phyloP scores from a whole-genome alignment of 2,113 vertebrate species.

The Lophius piscatorius region DNA sequence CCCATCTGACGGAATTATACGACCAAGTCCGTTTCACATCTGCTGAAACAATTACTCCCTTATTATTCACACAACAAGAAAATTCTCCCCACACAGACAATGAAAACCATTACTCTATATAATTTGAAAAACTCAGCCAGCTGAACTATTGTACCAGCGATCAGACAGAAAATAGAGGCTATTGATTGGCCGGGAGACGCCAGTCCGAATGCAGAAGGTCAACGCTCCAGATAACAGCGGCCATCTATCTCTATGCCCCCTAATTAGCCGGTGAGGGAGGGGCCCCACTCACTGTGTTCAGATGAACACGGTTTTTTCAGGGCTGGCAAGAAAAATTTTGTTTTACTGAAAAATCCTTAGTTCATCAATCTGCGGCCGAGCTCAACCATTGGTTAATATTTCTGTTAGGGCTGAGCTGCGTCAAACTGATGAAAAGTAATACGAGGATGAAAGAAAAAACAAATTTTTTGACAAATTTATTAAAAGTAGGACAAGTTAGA shows the following conservation, averaged over 20 bases:
- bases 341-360: background rate
- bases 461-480: no score
- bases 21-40: conserved; percentile 14
- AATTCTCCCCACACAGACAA: background rate
- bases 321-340: conserved; percentile 14
- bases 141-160: conserved; percentile 12
- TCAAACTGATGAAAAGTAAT: no score
- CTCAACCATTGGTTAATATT: background rate
- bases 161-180: conserved; percentile 49
- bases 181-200: conserved; percentile 55
- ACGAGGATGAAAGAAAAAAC: no score
- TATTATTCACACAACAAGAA: background rate
- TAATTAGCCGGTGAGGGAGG: conserved; percentile 49
- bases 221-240: conserved; percentile 34
- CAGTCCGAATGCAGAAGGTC: conserved; percentile 43
- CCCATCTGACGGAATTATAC: conserved; percentile 13
- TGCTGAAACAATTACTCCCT: no score
- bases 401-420: no score
- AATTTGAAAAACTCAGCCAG: conserved; percentile 7
- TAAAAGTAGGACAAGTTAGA: no score
- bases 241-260: conserved; percentile 46
- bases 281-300: conserved; percentile 40
- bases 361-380: conserved; percentile 6
- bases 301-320: conserved; percentile 24
- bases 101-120: no score